Conservation (phyloP, 2,888 invertebrate species). For the Alitta virens region DNA sequence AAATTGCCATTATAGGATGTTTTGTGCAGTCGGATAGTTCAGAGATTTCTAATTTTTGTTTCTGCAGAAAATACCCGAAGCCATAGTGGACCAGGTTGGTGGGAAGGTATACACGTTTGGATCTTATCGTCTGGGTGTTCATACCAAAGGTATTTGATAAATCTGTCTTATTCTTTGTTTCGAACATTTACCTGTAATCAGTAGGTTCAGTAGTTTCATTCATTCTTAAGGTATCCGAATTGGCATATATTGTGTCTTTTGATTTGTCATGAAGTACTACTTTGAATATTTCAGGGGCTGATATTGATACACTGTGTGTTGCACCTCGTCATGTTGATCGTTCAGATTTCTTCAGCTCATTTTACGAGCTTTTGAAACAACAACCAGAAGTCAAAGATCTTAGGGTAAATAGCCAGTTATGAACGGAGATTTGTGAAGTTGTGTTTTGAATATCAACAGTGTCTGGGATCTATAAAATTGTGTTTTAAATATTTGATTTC, state of each 20-base stretch:
- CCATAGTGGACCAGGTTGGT: conserved; percentile 82
- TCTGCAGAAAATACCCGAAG: conserved; percentile 81
- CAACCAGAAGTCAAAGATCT: conserved; percentile 83
- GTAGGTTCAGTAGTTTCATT: too few relatives aligned
- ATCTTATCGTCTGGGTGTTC: conserved; percentile 86
- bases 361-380: conserved; percentile 84
- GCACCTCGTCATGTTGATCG: conserved; percentile 94
- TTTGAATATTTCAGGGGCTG: too few relatives aligned
- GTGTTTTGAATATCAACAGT: too few relatives aligned
- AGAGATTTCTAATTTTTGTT: not conserved
- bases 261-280: too few relatives aligned
- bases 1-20: too few relatives aligned
- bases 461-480: too few relatives aligned
- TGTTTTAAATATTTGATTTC: too few relatives aligned
- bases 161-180: too few relatives aligned
- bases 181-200: too few relatives aligned
- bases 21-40: too few relatives aligned
- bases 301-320: conserved; percentile 97
- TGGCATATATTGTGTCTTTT: too few relatives aligned
- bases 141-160: conserved; percentile 67
- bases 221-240: too few relatives aligned
- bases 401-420: conserved; percentile 62
- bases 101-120: conserved; percentile 99
- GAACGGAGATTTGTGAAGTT: not conserved
- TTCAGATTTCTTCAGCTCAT: conserved; percentile 91